phyloP scores from a whole-genome alignment of 2,113 vertebrate species.

The Prochilodus magdalenae region DNA sequence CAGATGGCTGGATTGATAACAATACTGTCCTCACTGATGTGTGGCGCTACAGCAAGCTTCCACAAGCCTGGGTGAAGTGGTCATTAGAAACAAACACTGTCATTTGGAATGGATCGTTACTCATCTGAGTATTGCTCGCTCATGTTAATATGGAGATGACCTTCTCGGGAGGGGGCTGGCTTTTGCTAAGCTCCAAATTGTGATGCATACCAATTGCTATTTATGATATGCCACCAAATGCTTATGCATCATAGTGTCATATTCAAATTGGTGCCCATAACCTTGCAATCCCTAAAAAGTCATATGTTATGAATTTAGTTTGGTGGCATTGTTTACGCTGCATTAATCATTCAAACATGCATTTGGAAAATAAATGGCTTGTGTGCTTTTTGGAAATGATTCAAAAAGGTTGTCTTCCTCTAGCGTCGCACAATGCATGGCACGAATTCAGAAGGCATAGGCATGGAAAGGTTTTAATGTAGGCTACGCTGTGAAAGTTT shows the following conservation, averaged over 20 bases:
- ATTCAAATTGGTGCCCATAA: conserved; percentile 69
- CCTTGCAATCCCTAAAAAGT: conserved; percentile 63
- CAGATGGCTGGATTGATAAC: conserved; percentile 49
- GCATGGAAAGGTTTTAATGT: conserved; percentile 1
- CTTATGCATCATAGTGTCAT: conserved; percentile 69
- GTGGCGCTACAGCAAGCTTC: conserved; percentile 52
- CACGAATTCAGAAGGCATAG: conserved; percentile 23
- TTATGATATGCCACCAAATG: conserved; percentile 60
- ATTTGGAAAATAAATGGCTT: conserved; percentile 63
- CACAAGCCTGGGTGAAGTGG: conserved; percentile 59
- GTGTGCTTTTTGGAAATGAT: conserved; percentile 58
- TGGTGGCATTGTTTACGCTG: conserved; percentile 64
- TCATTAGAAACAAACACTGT: conserved; percentile 61
- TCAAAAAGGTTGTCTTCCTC: conserved; percentile 55
- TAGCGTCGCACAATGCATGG: conserved; percentile 36
- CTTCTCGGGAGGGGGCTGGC: conserved; percentile 62
- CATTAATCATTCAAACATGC: conserved; percentile 64
- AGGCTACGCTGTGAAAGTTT: neutral
- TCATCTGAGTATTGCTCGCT: conserved; percentile 63
- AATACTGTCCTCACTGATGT: conserved; percentile 54
- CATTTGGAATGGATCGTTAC: conserved; percentile 65
- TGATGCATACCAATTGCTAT: conserved; percentile 66
- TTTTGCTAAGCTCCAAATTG: conserved; percentile 63
- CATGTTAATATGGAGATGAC: conserved; percentile 69
- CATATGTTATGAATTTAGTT: conserved; percentile 69